These are phyloP conservation scores for Iselma pallidipennis DNA, from an alignment of 2,888 invertebrate genomes.

Conservation along the genomic window DNA sequence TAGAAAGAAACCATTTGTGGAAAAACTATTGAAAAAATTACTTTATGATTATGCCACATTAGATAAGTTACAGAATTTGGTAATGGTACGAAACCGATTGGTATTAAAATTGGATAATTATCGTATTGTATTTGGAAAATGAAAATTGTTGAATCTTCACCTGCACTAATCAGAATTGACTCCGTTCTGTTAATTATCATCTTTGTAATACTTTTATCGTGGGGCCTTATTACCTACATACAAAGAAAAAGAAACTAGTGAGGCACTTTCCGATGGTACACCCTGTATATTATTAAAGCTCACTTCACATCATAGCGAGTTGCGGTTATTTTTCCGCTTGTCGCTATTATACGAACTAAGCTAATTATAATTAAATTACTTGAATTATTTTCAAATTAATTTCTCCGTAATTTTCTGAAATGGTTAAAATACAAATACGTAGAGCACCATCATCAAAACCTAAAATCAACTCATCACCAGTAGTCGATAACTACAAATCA, in stretches of 20 bases:
- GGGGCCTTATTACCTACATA: slow-evolving; percentile 67
- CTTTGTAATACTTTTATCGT: slow-evolving; percentile 64
- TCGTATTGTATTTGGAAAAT: slow-evolving; percentile 59
- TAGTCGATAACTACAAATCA: slow-evolving; percentile 30
- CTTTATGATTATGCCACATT: slow-evolving; percentile 60
- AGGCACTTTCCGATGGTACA: too few relatives aligned
- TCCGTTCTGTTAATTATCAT: slow-evolving; percentile 64
- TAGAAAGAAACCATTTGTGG: neutral
- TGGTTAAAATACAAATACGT: slow-evolving; percentile 50
- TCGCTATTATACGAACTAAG: too few relatives aligned
- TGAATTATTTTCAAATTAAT: slow-evolving; percentile 24
- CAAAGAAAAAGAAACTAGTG: slow-evolving; percentile 24
- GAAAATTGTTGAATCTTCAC: slow-evolving; percentile 72
- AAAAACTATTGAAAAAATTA: slow-evolving; percentile 15
- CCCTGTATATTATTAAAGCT: too few relatives aligned
- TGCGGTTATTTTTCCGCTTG: too few relatives aligned
- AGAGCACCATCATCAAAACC: slow-evolving; percentile 76
- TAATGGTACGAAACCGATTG: slow-evolving; percentile 70
- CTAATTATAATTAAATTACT: slow-evolving; percentile 24
- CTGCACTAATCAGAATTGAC: slow-evolving; percentile 67
- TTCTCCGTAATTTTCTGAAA: slow-evolving; percentile 5
- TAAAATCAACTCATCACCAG: slow-evolving; percentile 68
- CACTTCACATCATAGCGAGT: too few relatives aligned
- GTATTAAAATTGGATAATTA: slow-evolving; percentile 58
- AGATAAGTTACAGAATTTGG: slow-evolving; percentile 67